Base-by-base conservation (phyloP, 53 echinoderm and acorn worm species). In the Crossaster papposus region DNA sequence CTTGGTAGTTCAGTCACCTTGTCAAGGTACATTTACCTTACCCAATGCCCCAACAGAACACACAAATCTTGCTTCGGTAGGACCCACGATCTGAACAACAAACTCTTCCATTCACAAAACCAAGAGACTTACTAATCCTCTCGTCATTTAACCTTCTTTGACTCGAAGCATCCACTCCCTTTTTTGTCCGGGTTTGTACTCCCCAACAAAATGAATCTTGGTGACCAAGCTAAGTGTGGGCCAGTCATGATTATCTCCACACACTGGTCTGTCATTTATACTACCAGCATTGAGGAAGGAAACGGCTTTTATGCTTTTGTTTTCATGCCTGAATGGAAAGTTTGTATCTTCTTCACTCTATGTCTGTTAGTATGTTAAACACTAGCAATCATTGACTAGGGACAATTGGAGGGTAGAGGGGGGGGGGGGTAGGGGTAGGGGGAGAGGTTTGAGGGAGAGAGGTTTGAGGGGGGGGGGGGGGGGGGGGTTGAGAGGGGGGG, bases 1-100 rank as follows among this genome's bases (percentile, higher is more conserved):
- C 2, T 35, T 20, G 35, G 35, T 32, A 73, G 74, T 73, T 73
- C 74, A 73, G 34, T 73, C 74, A 73, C 74, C 74, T 73, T 36
- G 18, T 31, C 12, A 32, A 15, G 2, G 11, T 17, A 18, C 8
- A 35, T 1, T 73, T 26, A 5, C 36, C 22, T 36, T 35, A 33
- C 34, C 74, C 34, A 13, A n/a, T 20, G 28, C 74, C 30, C 30
- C 30, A 18, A 73, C 17, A 73, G 14, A 73, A 70, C 28, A 70
- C 32, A 34, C 34, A 14, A 68, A 68, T 62, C 62, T 3, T 1
- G 3, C 23, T 17, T 62, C 62, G 17, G n/a, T 26, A 6, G 24
- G 24, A 26, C 1, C 11, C 68, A 68, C 68, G n/a, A n/a, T n/a
- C n/a, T n/a, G n/a, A 68, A 26, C 68, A 68, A 68, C 68, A 18